Evolutionary conservation across 1,140 invertebrate genomes (phyloP).

Genomic region (Penaeus vannamei): DNA sequence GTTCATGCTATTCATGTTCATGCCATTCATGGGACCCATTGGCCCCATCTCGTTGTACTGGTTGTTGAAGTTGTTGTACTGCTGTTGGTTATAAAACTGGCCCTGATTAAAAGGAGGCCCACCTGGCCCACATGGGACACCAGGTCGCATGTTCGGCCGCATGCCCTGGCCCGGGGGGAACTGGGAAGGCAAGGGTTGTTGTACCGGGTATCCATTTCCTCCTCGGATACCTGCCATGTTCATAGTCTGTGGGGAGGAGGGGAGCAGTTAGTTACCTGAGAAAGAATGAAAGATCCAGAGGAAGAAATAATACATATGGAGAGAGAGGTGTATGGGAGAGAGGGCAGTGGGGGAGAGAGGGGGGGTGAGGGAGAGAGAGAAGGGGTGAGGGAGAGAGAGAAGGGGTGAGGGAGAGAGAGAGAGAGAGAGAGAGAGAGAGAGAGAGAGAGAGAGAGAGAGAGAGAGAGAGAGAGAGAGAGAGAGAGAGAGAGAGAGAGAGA

Average conservation of each 20-base stretch:
- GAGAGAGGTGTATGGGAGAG: too few species aligned
- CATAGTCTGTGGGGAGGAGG: conserved; percentile 49
- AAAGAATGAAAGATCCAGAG: neutral
- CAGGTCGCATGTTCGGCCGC: conserved; percentile 61
- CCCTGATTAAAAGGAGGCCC: conserved; percentile 63
- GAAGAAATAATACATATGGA: neutral
- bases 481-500: too few species aligned
- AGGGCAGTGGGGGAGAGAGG: too few species aligned
- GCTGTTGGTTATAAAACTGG: conserved; percentile 63
- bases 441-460: too few species aligned
- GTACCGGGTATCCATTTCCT: conserved; percentile 62
- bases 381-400: too few species aligned
- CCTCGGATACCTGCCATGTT: conserved; percentile 63
- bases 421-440: too few species aligned
- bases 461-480: too few species aligned
- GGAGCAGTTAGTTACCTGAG: neutral
- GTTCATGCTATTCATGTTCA: conserved; percentile 70
- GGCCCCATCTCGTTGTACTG: conserved; percentile 73
- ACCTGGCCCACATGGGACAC: conserved; percentile 59
- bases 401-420: too few species aligned
- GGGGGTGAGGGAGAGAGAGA: too few species aligned
- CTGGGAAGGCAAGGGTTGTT: conserved; percentile 68
- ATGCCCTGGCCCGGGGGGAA: conserved; percentile 68
- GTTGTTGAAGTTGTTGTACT: conserved; percentile 72
- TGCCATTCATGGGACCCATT: conserved; percentile 73